Conservation (phyloP, 1,140 invertebrate genomes). For the Drosophila nigromelanica region DNA sequence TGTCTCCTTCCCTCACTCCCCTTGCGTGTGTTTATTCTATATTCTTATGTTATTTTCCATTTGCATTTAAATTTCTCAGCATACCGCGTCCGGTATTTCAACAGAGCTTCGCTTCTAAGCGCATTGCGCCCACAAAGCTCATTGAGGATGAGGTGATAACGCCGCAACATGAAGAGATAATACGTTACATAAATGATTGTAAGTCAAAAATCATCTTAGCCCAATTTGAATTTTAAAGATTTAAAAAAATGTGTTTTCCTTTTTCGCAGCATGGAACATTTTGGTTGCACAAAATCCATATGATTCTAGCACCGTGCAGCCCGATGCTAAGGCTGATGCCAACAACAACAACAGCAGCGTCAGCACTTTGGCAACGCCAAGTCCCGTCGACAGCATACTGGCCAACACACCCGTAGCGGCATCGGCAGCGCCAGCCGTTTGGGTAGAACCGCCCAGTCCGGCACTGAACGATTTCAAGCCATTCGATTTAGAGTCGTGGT, state of each 20-base stretch:
- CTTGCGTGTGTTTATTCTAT: not conserved
- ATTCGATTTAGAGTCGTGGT: constrained; percentile 94
- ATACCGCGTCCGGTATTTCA: constrained; percentile 85
- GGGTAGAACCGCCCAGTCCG: constrained; percentile 89
- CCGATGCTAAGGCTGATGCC: constrained; percentile 63
- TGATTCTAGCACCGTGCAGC: constrained; percentile 59
- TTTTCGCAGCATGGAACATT: constrained; percentile 76
- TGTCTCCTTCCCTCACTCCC: not conserved
- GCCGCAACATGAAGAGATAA: constrained; percentile 85
- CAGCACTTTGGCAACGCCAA: constrained; percentile 30
- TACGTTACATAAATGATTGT: constrained; percentile 84
- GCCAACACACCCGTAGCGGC: constrained; percentile 49
- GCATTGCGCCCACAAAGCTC: constrained; percentile 71
- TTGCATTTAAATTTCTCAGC: constrained; percentile 53
- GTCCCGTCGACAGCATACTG: constrained; percentile 63
- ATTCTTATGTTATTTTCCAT: constrained; percentile 25
- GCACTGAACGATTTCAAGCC: constrained; percentile 91
- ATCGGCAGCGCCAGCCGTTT: constrained; percentile 86
- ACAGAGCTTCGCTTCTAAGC: constrained; percentile 77
- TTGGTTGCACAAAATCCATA: constrained; percentile 82
- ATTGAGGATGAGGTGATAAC: constrained; percentile 80
- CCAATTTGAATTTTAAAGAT: not conserved
- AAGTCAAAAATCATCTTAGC: constrained; percentile 28
- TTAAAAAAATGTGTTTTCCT: not conserved
- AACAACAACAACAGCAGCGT: constrained; percentile 79